A percentile compares a stretch with the other conserved stretches of the same genome.
Evolutionary conservation across 2,888 invertebrate genomes (phyloP).

Genomic region (Trissonchulus latispiculum): DNA sequence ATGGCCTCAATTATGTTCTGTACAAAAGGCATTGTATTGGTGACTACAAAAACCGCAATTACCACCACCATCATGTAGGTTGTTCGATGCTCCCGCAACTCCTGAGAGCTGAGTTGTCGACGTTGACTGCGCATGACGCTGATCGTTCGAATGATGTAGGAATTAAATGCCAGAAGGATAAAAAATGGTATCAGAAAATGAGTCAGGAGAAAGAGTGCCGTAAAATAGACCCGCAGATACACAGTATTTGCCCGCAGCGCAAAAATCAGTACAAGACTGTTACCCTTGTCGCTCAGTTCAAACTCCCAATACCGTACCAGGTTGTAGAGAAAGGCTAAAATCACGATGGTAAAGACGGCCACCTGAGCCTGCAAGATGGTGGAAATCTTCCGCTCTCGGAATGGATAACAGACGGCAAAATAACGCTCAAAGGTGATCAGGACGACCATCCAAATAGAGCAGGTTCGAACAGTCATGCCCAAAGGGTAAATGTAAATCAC

Average conservation of each 20-base stretch:
- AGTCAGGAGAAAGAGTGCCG: background rate
- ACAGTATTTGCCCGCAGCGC: background rate
- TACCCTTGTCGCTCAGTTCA: background rate
- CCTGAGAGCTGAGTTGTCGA: background rate
- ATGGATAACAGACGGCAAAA: conserved; percentile 16
- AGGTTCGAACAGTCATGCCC: conserved; percentile 6
- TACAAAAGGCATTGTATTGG: conserved; percentile 14
- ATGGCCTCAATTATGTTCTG: conserved; percentile 7
- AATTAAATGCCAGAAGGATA: conserved; percentile 7
- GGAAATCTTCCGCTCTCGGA: background rate
- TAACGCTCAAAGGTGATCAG: conserved; percentile 15
- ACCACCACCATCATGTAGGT: conserved; percentile 14
- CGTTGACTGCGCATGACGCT: conserved; percentile 2
- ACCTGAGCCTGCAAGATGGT: conserved; percentile 1
- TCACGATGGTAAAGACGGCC: background rate
- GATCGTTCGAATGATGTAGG: background rate
- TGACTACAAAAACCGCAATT: conserved; percentile 2
- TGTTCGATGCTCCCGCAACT: conserved; percentile 11
- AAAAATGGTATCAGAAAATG: conserved; percentile 13
- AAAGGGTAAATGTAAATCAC: conserved; percentile 13
- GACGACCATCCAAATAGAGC: conserved; percentile 12
- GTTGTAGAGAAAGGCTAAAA: background rate
- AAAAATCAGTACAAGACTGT: background rate
- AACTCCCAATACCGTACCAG: conserved; percentile 15
- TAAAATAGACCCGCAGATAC: background rate